Evolutionary conservation across 1,140 invertebrate genomes (phyloP).

Genomic region (Trichonephila clavipes): DNA sequence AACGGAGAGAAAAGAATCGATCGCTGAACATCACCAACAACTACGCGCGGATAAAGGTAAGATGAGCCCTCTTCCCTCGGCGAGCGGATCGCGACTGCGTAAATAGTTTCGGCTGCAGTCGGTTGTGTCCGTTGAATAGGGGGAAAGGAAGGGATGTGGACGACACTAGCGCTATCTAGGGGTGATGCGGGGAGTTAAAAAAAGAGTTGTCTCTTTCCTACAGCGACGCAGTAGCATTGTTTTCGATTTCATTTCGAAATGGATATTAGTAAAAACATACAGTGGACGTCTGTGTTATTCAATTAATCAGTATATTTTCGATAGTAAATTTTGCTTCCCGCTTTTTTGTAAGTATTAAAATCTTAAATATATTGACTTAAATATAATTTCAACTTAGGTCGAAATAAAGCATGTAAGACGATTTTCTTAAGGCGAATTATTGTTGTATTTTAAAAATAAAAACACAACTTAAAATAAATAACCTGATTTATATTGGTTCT

Average conservation of each 20-base stretch:
- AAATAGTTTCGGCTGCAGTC: slow-evolving; percentile 39
- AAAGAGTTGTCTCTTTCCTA: neutral
- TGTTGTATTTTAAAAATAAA: no score
- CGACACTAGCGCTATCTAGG: slow-evolving; percentile 34
- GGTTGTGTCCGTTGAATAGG: neutral
- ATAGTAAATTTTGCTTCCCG: no score
- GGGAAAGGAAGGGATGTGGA: neutral
- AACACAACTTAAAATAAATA: no score
- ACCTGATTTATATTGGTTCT: no score
- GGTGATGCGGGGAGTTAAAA: neutral
- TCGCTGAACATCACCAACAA: slow-evolving; percentile 66
- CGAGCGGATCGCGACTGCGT: slow-evolving; percentile 55
- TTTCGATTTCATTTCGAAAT: neutral
- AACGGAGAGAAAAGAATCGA: slow-evolving; percentile 57
- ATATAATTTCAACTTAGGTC: no score
- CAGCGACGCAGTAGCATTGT: neutral
- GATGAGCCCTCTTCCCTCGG: neutral
- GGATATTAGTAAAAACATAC: no score
- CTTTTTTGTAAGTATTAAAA: no score
- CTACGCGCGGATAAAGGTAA: neutral
- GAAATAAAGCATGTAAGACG: no score
- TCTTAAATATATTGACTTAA: no score
- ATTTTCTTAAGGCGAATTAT: no score
- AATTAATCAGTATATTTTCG: no score
- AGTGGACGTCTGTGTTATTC: no score